These are phyloP conservation scores for Oreamnos americanus DNA, from an alignment of 2,113 vertebrate species.

Conservation along the genomic window DNA sequence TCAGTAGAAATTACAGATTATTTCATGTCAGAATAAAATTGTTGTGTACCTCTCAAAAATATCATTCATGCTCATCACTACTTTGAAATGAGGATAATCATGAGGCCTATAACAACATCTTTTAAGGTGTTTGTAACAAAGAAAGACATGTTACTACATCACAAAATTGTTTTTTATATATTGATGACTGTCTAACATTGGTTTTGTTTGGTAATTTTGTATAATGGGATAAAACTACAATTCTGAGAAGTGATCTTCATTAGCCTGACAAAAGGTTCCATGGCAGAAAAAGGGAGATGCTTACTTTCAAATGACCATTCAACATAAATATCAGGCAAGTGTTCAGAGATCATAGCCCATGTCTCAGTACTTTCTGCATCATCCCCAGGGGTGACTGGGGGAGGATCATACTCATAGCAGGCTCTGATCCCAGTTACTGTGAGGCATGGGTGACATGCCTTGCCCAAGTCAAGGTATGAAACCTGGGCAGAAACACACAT, in stretches of 20 bases:
- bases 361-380: not conserved
- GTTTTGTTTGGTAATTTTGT: not conserved
- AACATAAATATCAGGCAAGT: not conserved
- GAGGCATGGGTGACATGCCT: not conserved
- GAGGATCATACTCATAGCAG: not conserved
- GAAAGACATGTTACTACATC: not conserved
- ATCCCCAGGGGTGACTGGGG: too few species aligned
- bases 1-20: not conserved
- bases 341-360: not conserved
- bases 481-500: not conserved
- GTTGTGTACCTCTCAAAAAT: not conserved
- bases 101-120: not conserved
- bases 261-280: not conserved
- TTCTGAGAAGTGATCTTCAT: not conserved
- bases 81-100: not conserved
- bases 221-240: not conserved
- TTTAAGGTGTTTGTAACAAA: not conserved
- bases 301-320: not conserved
- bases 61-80: not conserved
- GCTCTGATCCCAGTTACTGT: not conserved
- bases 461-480: not conserved
- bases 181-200: not conserved
- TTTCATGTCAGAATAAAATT: not conserved
- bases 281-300: not conserved
- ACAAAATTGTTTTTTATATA: not conserved